Evolutionary conservation across 1,140 invertebrate species (phyloP).

Genomic region (Meloidogyne floridensis): DNA sequence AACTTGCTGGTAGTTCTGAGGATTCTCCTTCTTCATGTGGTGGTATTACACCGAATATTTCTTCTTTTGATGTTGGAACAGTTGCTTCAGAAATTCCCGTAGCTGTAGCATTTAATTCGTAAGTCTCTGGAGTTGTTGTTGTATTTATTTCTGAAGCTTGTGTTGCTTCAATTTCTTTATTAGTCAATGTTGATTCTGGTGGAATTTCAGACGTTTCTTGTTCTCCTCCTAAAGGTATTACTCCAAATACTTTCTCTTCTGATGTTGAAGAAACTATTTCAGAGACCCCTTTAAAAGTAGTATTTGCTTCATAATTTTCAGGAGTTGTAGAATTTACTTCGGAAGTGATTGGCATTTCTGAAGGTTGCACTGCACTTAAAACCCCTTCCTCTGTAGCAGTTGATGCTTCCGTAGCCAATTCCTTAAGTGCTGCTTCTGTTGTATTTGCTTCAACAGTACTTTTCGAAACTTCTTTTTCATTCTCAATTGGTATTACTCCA

Average conservation of each 20-base stretch:
- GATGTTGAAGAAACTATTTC: not conserved
- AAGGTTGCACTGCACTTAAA: not conserved
- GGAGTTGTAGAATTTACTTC: not conserved
- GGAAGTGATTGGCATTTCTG: not conserved
- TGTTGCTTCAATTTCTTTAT: not conserved
- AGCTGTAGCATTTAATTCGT: not conserved
- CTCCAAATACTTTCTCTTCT: not conserved
- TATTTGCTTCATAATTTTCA: not conserved
- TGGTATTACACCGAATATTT: not conserved
- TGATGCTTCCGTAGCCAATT: not conserved
- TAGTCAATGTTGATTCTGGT: not conserved
- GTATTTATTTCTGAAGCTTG: not conserved
- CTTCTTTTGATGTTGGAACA: not conserved
- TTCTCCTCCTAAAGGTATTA: not conserved
- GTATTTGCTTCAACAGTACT: no score
- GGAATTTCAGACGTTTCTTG: not conserved
- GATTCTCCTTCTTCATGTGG: not conserved
- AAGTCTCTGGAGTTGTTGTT: not conserved
- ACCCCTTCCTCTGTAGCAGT: not conserved
- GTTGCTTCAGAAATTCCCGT: not conserved
- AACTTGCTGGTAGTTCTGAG: not conserved
- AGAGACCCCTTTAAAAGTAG: not conserved
- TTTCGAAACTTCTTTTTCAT: not conserved
- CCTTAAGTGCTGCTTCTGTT: not conserved
- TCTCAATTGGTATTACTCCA: not conserved